phyloP scores from a whole-genome alignment of 2,888 invertebrate species.

The Leptopilina syphax region DNA sequence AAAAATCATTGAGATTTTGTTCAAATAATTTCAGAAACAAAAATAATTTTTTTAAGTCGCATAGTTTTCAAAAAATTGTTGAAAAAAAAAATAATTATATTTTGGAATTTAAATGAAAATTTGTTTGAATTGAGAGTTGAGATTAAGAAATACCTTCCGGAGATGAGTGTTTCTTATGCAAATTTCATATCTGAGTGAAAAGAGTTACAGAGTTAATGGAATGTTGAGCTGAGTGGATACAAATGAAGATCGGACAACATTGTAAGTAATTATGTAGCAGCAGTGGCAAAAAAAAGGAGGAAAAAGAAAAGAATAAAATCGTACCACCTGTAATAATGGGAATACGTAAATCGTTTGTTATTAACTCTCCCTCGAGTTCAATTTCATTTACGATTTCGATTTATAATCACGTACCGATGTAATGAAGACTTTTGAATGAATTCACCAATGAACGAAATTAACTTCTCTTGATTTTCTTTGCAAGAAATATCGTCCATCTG shows the following conservation, averaged over 20 bases:
- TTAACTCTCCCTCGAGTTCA: background rate
- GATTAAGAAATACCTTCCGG: background rate
- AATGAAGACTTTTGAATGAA: background rate
- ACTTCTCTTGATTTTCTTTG: too few relatives aligned
- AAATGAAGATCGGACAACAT: background rate
- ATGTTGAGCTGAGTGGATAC: background rate
- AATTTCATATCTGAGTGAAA: slow-evolving; percentile 2
- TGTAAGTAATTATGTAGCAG: slow-evolving; percentile 15
- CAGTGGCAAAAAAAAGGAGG: background rate
- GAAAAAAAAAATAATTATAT: background rate
- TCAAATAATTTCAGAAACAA: background rate
- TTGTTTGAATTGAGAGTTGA: background rate
- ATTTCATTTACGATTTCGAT: slow-evolving; percentile 2
- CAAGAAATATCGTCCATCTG: too few relatives aligned
- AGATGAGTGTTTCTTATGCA: slow-evolving; percentile 9
- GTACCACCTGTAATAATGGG: background rate
- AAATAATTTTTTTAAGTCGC: background rate
- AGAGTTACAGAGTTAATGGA: slow-evolving; percentile 3
- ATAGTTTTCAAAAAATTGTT: background rate
- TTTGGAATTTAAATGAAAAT: background rate
- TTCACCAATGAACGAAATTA: too few relatives aligned
- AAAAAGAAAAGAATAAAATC: background rate
- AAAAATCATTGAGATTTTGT: too few relatives aligned
- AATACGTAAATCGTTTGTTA: background rate
- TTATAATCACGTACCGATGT: background rate